phyloP scores from a whole-genome alignment of 1,140 invertebrate genomes.

The Cydia splendana region DNA sequence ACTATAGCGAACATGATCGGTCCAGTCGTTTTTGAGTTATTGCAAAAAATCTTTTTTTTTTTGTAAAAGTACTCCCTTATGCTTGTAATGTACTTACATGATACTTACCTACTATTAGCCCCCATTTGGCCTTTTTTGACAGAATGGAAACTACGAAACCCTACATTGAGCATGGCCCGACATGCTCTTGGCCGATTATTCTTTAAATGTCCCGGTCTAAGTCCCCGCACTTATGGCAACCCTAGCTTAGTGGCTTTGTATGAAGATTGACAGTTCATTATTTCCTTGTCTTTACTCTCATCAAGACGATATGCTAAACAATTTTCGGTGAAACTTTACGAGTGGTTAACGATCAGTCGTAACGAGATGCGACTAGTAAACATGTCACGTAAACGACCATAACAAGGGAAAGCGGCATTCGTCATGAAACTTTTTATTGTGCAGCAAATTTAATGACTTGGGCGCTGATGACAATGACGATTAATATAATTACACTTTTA shows the following conservation, averaged over 20 bases:
- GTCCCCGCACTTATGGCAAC: too few relatives aligned
- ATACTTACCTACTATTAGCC: too few relatives aligned
- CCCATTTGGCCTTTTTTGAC: too few relatives aligned
- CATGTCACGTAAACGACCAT: constrained; percentile 30
- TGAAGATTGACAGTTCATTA: neutral
- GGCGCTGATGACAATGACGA: constrained; percentile 17
- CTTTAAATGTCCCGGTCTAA: too few relatives aligned
- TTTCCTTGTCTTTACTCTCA: neutral
- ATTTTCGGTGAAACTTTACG: constrained; percentile 42
- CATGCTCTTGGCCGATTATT: too few relatives aligned
- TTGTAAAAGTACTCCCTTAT: too few relatives aligned
- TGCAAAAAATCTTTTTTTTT: too few relatives aligned
- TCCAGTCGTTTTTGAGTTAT: too few relatives aligned
- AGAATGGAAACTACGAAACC: too few relatives aligned
- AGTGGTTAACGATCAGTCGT: constrained; percentile 38
- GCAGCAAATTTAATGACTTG: constrained; percentile 26
- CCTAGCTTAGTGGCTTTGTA: neutral
- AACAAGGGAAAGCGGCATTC: constrained; percentile 27
- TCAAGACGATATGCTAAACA: constrained; percentile 35
- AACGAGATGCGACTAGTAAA: constrained; percentile 23
- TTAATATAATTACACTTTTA: constrained; percentile 15
- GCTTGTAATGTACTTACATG: too few relatives aligned
- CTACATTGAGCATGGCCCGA: too few relatives aligned
- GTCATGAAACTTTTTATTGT: constrained; percentile 26
- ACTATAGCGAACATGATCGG: too few relatives aligned